Evolutionary conservation across 23 tunicate genomes (phyloP).

Genomic region (Ascidia mentula): DNA sequence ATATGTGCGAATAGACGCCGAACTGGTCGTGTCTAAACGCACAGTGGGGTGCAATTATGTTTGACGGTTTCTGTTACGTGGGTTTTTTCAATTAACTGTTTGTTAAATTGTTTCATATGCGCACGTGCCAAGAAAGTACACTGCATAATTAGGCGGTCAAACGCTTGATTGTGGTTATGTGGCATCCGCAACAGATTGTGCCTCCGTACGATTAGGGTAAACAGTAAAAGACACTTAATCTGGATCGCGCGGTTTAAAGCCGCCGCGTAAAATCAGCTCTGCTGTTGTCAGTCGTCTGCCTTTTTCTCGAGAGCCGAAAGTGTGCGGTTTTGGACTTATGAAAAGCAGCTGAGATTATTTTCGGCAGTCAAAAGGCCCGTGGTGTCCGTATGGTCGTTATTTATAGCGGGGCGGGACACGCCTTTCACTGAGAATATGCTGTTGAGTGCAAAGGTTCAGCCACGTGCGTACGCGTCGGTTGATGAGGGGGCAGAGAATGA

Average conservation of each 20-base stretch:
- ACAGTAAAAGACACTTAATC: neutral
- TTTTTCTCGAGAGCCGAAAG: neutral
- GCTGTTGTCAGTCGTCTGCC: neutral
- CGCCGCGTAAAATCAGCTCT: neutral
- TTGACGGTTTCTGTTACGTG: no score
- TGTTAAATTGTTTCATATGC: no score
- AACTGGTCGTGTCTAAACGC: no score
- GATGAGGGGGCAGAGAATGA: no score
- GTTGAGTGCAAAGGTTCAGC: slow-evolving; percentile 1
- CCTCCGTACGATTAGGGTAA: neutral
- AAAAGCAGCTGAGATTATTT: no score
- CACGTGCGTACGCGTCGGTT: neutral
- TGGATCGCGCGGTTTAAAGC: neutral
- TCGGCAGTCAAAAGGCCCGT: neutral
- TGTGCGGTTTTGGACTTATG: neutral
- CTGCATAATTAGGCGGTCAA: no score
- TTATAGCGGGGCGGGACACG: slow-evolving; percentile 5
- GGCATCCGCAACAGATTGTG: slow-evolving; percentile 7
- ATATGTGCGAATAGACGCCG: no score
- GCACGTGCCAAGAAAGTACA: no score
- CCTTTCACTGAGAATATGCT: neutral
- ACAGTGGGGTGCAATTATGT: no score
- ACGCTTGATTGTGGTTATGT: no score
- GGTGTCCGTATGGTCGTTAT: neutral
- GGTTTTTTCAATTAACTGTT: no score